Conservation (phyloP, 2,888 invertebrate species). For the Tenthredo livida region DNA sequence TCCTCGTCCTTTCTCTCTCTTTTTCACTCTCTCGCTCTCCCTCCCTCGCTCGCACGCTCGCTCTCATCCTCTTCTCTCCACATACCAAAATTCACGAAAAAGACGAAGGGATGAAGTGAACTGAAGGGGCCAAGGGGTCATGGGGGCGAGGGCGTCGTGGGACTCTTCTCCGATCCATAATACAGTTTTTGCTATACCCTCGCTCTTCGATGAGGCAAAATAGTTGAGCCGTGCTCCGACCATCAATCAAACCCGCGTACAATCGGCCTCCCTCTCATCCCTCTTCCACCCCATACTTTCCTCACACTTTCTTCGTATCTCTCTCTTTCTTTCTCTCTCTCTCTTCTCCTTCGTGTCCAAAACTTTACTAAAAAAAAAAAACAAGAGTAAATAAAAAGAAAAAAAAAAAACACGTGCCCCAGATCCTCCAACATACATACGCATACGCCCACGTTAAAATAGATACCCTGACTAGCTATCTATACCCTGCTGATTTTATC, state of each 20-base stretch:
- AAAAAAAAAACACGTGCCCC: background rate
- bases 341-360: slow-evolving; percentile 39
- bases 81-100: slow-evolving; percentile 41
- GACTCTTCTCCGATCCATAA: slow-evolving; percentile 66
- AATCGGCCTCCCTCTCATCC: background rate
- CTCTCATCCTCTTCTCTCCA: background rate
- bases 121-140: background rate
- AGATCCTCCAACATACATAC: background rate
- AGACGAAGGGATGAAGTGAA: background rate
- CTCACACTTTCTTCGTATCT: background rate
- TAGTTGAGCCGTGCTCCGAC: slow-evolving; percentile 59
- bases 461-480: no score
- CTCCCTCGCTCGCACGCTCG: background rate
- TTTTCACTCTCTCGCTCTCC: slow-evolving; percentile 52
- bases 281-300: slow-evolving; percentile 54
- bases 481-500: background rate
- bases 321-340: slow-evolving; percentile 20
- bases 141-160: slow-evolving; percentile 36
- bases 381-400: background rate
- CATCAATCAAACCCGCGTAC: slow-evolving; percentile 47
- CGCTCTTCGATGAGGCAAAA: slow-evolving; percentile 69
- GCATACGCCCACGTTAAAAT: background rate
- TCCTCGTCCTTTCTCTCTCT: slow-evolving; percentile 17
- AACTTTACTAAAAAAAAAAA: background rate
- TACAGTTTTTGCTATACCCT: slow-evolving; percentile 67